Evolutionary conservation across 1,140 invertebrate genomes (phyloP).

Genomic region (Hesperophylax magnus): DNA sequence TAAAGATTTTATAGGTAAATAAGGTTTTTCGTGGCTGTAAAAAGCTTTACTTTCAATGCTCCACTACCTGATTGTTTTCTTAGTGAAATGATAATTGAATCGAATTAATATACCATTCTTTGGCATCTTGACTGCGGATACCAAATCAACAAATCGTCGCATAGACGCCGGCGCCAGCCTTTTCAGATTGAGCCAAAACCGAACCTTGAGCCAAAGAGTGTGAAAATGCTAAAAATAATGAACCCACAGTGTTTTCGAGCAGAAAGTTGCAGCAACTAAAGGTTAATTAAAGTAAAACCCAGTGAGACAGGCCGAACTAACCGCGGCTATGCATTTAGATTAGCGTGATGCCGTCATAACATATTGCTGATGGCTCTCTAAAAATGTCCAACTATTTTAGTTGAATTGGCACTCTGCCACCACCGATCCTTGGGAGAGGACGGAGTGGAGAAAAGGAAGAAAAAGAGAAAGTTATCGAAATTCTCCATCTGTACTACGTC

Average conservation of each 20-base stretch:
- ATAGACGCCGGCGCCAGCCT: conserved; percentile 13
- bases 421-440: not conserved
- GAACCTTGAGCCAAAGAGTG: too few species aligned
- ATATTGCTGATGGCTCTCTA: conserved; percentile 57
- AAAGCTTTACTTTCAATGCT: too few species aligned
- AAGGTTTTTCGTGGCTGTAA: too few species aligned
- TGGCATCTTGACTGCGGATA: too few species aligned
- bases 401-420: conserved; percentile 49
- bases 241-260: too few species aligned
- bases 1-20: too few species aligned
- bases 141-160: too few species aligned
- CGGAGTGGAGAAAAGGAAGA: not conserved
- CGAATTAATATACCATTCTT: too few species aligned
- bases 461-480: conserved; percentile 16
- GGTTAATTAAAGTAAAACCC: conserved; percentile 37
- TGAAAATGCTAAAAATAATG: too few species aligned
- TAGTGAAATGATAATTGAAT: too few species aligned
- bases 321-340: conserved; percentile 15
- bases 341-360: conserved; percentile 48
- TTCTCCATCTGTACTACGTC: not conserved
- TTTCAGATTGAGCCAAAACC: not conserved
- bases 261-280: not conserved
- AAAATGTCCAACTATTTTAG: conserved; percentile 58
- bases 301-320: conserved; percentile 16
- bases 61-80: too few species aligned